Evolutionary conservation across 2,888 invertebrate genomes (phyloP).

Genomic region (Eilema caniola): DNA sequence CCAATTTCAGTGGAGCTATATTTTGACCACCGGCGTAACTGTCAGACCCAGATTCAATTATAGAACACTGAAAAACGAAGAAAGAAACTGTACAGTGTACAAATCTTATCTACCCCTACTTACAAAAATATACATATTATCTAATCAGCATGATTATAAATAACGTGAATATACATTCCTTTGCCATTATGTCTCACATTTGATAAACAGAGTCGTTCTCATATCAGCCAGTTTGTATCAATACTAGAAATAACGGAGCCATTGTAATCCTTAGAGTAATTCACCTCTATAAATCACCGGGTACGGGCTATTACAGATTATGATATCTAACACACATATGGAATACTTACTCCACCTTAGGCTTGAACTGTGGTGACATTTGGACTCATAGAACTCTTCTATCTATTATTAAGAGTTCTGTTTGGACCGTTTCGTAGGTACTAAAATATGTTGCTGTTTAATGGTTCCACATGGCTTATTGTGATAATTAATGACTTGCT

Average conservation of each 20-base stretch:
- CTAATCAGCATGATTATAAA: conserved; percentile 40
- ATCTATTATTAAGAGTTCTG: too few species aligned
- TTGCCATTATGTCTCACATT: conserved; percentile 50
- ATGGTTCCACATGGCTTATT: not conserved
- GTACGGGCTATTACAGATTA: conserved; percentile 33
- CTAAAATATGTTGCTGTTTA: not conserved
- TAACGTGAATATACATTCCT: conserved; percentile 39
- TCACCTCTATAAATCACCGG: conserved; percentile 38
- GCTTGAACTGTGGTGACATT: not conserved
- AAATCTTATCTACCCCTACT: conserved; percentile 21
- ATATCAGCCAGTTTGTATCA: conserved; percentile 40
- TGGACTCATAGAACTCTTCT: not conserved
- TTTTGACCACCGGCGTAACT: conserved; percentile 23
- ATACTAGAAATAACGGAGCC: conserved; percentile 39
- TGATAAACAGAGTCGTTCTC: conserved; percentile 47
- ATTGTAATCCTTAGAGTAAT: conserved; percentile 32
- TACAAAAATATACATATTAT: conserved; percentile 41
- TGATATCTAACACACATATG: conserved; percentile 26
- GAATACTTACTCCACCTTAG: conserved; percentile 7
- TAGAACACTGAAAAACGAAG: conserved; percentile 12
- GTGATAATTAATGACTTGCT: not conserved
- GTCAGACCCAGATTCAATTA: conserved; percentile 9
- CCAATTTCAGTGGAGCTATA: conserved; percentile 32
- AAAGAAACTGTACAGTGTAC: not conserved
- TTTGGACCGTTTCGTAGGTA: not conserved